Percentiles rank a stretch among this genome's conserved stretches.
These are phyloP conservation scores for Drosophila prostipennis DNA, from an alignment of 2,888 invertebrate species.

Conservation along the genomic window DNA sequence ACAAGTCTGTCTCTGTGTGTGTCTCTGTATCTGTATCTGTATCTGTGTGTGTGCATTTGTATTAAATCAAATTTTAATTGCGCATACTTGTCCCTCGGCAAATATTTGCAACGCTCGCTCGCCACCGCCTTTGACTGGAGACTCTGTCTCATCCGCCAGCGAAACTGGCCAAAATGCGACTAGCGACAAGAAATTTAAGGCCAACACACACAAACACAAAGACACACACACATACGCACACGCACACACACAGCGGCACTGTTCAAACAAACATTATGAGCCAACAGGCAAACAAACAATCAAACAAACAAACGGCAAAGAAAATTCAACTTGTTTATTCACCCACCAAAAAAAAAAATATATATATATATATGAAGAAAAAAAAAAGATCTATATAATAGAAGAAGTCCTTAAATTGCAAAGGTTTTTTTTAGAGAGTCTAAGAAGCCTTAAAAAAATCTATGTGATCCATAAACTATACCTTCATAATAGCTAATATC, in stretches of 20 bases:
- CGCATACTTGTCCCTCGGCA: conserved; percentile 81
- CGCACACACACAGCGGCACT: conserved; percentile 31
- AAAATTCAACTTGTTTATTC: conserved; percentile 25
- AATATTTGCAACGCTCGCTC: conserved; percentile 78
- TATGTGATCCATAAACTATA: too few species aligned
- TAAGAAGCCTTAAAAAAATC: too few species aligned
- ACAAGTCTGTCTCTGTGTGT: conserved; percentile 25
- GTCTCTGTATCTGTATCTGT: neutral
- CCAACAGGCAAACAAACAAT: conserved; percentile 69
- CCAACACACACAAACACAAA: conserved; percentile 21
- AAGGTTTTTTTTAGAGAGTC: too few species aligned
- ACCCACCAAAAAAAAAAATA: conserved; percentile 6
- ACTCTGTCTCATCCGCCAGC: conserved; percentile 23
- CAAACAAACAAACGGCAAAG: conserved; percentile 53
- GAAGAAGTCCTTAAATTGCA: too few species aligned
- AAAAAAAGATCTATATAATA: neutral
- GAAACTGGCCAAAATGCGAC: conserved; percentile 56
- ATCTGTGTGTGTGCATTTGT: conserved; percentile 58
- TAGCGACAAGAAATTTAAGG: conserved; percentile 73
- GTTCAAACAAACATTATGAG: conserved; percentile 71
- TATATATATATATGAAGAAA: neutral
- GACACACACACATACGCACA: conserved; percentile 21
- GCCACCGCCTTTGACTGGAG: conserved; percentile 73
- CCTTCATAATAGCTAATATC: too few species aligned
- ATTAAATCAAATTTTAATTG: conserved; percentile 82